These are phyloP conservation scores for Oryzias celebensis DNA, from an alignment of 2,113 vertebrate species.

Conservation along the genomic window DNA sequence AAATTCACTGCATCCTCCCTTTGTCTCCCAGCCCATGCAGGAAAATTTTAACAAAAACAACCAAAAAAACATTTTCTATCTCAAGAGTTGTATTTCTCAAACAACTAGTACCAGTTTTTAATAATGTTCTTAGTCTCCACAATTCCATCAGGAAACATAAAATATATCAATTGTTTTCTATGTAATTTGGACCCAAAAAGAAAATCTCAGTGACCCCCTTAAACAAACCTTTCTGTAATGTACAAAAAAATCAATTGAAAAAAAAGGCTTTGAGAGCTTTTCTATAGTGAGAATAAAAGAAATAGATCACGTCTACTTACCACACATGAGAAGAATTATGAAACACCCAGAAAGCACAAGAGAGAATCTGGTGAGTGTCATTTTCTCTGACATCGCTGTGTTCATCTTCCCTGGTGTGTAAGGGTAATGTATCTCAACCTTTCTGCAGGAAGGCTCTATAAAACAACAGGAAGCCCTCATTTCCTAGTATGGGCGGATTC, in stretches of 20 bases:
- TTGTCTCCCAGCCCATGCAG: conserved; percentile 41
- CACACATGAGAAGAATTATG: conserved; percentile 54
- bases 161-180: no score
- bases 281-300: no score
- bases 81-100: no score
- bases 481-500: conserved; percentile 78
- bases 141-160: no score
- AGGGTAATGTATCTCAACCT: conserved; percentile 70
- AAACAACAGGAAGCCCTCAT: conserved; percentile 80
- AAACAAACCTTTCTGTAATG: no score
- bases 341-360: conserved; percentile 35
- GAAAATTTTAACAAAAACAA: conserved; percentile 19
- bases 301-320: conserved; percentile 50
- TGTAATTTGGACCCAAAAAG: no score
- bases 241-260: no score
- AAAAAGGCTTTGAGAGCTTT: no score
- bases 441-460: conserved; percentile 73
- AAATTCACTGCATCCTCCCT: conserved; percentile 55
- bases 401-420: conserved; percentile 53
- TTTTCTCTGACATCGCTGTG: conserved; percentile 55
- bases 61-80: neutral
- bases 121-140: no score
- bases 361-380: conserved; percentile 43
- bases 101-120: no score
- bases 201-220: no score